These are phyloP conservation scores for Anastrepha obliqua DNA, from an alignment of 1,140 invertebrate genomes.

Conservation along the genomic window DNA sequence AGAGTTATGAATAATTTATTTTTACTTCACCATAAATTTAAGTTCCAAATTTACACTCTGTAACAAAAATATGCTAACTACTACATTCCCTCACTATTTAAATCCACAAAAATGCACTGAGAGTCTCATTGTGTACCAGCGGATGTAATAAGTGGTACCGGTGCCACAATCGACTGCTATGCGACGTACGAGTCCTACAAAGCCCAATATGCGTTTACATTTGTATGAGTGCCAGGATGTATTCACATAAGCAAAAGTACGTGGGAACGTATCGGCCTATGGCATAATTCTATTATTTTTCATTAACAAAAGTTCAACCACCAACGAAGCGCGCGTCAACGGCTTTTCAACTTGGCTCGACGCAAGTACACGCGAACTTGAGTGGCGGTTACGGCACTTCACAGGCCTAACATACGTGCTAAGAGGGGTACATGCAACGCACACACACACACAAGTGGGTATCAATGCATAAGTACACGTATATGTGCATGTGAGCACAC, in stretches of 20 bases:
- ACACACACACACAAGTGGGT: not conserved
- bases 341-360: not conserved
- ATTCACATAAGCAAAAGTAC: not conserved
- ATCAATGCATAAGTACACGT: not conserved
- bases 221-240: not conserved
- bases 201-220: too few species aligned
- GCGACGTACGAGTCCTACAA: too few species aligned
- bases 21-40: too few species aligned
- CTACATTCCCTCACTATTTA: too few species aligned
- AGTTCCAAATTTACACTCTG: too few species aligned
- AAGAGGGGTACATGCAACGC: not conserved
- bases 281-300: conserved; percentile 43
- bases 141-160: too few species aligned
- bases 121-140: too few species aligned
- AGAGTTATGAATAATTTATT: too few species aligned
- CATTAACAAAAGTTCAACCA: conserved; percentile 53
- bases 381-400: not conserved
- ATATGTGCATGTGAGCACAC: not conserved
- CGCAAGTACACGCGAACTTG: conserved; percentile 24
- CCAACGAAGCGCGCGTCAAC: not conserved
- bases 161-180: too few species aligned
- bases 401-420: not conserved
- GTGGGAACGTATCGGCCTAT: not conserved
- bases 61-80: too few species aligned
- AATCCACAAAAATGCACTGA: too few species aligned